Evolutionary conservation across 2,113 vertebrate genomes (phyloP).

Genomic region (Agelaius phoeniceus): DNA sequence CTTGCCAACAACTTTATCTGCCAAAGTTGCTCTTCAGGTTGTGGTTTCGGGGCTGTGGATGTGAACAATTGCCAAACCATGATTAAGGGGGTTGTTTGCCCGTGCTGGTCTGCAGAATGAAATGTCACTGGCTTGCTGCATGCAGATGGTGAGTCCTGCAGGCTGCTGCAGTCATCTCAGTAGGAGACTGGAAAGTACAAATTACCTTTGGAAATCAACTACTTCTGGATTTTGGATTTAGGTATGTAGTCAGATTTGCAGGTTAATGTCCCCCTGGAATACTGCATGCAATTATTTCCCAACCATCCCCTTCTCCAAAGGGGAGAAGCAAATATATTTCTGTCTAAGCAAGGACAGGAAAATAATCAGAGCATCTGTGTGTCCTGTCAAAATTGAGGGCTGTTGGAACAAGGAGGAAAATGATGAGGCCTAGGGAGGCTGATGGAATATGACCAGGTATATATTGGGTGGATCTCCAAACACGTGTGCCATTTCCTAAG

Average conservation of each 20-base stretch:
- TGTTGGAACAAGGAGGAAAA: not conserved
- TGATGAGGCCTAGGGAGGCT: fast-evolving
- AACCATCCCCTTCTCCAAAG: fast-evolving
- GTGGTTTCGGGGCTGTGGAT: not conserved
- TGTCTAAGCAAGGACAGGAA: not conserved
- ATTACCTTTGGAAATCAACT: slow-evolving; percentile 13
- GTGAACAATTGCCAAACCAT: not conserved
- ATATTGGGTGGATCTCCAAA: not conserved
- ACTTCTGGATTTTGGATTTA: not conserved
- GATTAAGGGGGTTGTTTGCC: not conserved
- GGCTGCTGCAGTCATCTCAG: not conserved
- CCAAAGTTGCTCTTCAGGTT: not conserved
- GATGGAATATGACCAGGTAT: not conserved
- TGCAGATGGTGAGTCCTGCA: not conserved
- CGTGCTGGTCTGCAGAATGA: not conserved
- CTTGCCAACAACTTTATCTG: not conserved
- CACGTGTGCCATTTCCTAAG: not conserved
- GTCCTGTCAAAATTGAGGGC: not conserved
- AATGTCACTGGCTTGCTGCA: not conserved
- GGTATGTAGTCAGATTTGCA: not conserved
- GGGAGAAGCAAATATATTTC: not conserved
- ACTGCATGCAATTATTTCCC: not conserved
- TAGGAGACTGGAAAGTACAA: slow-evolving; percentile 7
- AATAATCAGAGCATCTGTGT: not conserved
- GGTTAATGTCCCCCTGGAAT: not conserved